These are phyloP conservation scores for Achroia grisella DNA, from an alignment of 1,140 invertebrate species.

Conservation along the genomic window DNA sequence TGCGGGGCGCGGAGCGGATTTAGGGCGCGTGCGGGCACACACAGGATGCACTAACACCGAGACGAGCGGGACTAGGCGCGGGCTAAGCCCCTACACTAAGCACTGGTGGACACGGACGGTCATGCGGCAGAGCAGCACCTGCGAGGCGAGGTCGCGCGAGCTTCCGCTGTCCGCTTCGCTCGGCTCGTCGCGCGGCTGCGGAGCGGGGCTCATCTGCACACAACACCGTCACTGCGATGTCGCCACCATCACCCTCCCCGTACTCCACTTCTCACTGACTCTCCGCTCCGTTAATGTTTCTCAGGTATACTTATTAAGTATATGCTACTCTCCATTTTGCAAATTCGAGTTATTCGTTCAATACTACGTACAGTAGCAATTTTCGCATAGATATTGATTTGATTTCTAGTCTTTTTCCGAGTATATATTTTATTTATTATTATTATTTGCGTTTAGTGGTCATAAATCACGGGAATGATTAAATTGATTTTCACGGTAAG, in stretches of 20 bases:
- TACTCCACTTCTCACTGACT: conserved; percentile 66
- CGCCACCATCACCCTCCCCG: conserved; percentile 54
- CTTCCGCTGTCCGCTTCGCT: conserved; percentile 70
- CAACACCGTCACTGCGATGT: conserved; percentile 66
- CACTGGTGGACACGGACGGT: conserved; percentile 37
- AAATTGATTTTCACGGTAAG: no score
- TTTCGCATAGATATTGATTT: no score
- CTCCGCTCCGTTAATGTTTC: conserved; percentile 35
- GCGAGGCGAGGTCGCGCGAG: conserved; percentile 75
- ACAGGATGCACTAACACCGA: conserved; percentile 68
- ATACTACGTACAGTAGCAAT: no score
- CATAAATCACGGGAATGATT: no score
- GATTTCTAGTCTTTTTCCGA: no score
- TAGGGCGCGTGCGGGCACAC: conserved; percentile 45
- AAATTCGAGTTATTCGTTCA: no score
- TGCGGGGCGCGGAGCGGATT: conserved; percentile 48
- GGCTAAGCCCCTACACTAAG: conserved; percentile 59
- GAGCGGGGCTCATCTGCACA: conserved; percentile 76
- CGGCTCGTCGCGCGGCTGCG: conserved; percentile 75
- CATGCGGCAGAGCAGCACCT: conserved; percentile 68
- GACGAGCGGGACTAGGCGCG: conserved; percentile 34
- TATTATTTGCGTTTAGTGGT: no score
- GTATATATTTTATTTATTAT: no score
- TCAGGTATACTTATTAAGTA: no score
- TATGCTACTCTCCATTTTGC: no score